Conservation (phyloP, 1,140 invertebrate species). For the Goniozus legneri region DNA sequence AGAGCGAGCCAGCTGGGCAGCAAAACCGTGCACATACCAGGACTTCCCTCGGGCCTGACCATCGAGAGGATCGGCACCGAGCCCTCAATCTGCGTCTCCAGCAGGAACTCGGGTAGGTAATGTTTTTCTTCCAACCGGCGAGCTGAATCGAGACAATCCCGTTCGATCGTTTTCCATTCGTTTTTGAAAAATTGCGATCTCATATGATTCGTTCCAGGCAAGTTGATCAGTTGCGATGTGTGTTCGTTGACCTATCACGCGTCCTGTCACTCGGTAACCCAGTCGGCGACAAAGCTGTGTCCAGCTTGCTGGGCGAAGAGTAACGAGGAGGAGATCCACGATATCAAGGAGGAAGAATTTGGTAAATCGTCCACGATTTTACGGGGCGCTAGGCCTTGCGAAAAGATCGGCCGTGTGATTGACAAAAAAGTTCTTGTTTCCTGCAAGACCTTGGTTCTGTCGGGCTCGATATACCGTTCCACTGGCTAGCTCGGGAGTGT, state of each 20-base stretch:
- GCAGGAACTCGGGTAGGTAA: slow-evolving; percentile 48
- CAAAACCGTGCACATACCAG: slow-evolving; percentile 43
- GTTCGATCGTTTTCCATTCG: neutral
- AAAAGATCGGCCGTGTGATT: slow-evolving; percentile 31
- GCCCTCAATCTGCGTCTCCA: slow-evolving; percentile 48
- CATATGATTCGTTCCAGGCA: slow-evolving; percentile 34
- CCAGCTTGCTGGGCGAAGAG: slow-evolving; percentile 31
- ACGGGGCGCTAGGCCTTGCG: slow-evolving; percentile 11
- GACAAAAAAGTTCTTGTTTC: slow-evolving; percentile 41
- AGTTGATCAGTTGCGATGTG: slow-evolving; percentile 50
- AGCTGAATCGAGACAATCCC: too few relatives aligned
- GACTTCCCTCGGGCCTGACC: slow-evolving; percentile 39
- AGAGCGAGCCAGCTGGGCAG: slow-evolving; percentile 42
- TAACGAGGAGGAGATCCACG: slow-evolving; percentile 10
- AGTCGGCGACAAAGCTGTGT: slow-evolving; percentile 37
- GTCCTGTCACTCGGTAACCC: slow-evolving; percentile 48
- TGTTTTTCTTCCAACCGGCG: slow-evolving; percentile 3
- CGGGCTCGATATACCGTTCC: too few relatives aligned
- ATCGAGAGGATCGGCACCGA: slow-evolving; percentile 46
- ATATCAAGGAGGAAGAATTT: slow-evolving; percentile 36
- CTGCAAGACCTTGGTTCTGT: slow-evolving; percentile 24
- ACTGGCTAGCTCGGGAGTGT: too few relatives aligned
- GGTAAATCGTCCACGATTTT: slow-evolving; percentile 33
- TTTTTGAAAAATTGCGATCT: slow-evolving; percentile 21
- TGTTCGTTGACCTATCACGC: slow-evolving; percentile 55